Evolutionary conservation across 2,888 invertebrate genomes (phyloP), one percentile per base, ranked within the genome.

Genomic region (Lithosia quadra): DNA sequence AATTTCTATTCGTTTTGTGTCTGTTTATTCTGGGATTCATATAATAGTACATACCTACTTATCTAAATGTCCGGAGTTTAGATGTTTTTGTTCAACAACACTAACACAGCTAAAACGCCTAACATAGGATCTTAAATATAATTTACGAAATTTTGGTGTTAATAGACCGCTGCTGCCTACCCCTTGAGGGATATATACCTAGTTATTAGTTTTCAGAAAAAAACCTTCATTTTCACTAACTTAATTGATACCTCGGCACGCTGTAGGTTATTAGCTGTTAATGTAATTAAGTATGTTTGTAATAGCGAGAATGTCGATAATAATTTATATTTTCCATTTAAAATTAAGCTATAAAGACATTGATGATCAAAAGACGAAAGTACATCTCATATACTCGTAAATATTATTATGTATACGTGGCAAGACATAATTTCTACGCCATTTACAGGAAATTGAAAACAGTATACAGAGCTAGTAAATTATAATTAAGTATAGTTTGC

Each of bases 401-500:
- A 62, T 63, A 34, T 18, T 62, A 39, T 10, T 9, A 22, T 21
- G 39, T 22, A 36, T 22, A 56, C 39, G 43, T 34, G 39, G 49
- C 34, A 4, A 49, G 49, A 57, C 49, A 57, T 34, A 57, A 57
- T 7, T 39, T 65, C 58, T 65, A 58, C 55, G 60, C 36, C 65
- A 33, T 69, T 28, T 34, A 58, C 57, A 53, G 65, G 24, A 57
- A 69, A 64, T 39, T 43, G 22, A 43, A 66, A 61, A 58, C 28
- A 62, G 57, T 57, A 64, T 58, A 36, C 36, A 62, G 22, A 36
- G 62, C 34, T 63, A 21, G 53, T 62, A 39, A 63, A 24, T 69
- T 62, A 65, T 59, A 67, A 67, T 63, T 67, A 28, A 56, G 21
- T 60, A 24, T 34, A 36, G 62, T 55, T 53, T 55, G 28, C 59